Base-by-base conservation (phyloP, 2,113 vertebrate genomes). In the Scortum barcoo region DNA sequence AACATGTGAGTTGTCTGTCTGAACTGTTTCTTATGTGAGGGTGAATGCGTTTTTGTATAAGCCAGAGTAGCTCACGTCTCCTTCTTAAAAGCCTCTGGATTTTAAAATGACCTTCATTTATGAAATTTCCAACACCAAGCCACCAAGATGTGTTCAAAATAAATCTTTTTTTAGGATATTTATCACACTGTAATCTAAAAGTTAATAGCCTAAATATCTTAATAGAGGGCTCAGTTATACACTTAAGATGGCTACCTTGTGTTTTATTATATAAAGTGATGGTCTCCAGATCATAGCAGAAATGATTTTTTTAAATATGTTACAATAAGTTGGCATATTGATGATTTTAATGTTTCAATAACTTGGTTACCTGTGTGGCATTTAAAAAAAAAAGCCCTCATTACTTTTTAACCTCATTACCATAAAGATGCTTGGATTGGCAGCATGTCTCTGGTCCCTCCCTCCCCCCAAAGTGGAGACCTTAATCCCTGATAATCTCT, bases 401-500 rank as follows among this genome's bases (percentile, higher is more conserved):
- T 14, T 70, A 0, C 22, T 57, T 26, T 78, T 67, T 62, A 61
- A 58, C 26, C 10, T 10, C 22, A 48, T 72, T 11, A 66, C 2
- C 13, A 26, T 7, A 0, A 13, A 0, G n/a, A 44, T 40, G 16
- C 51, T 22, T 71, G 28, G 40, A 79, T 38, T 81, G 78, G 38
- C 48, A 57, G 76, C 44, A 60, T 57, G 44, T 58, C 28, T 69
- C n/a, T 68, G 53, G 53, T 71, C 82, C 90, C 86, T 72, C 57
- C 53, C 82, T 86, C 86, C 78, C 85, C 76, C 61, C 68, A 62
- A 62, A 79, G 44, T 19, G 14, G 33, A 86, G 85, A 66, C 76
- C 81, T 83, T 95, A 95, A 95, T 95, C 94, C 85, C 36, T 65
- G 72, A 86, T 95, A 94, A 95, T 94, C 94, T 92, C 83, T 71